phyloP scores from a whole-genome alignment of 2,888 invertebrate genomes.

The Malacosoma neustria region DNA sequence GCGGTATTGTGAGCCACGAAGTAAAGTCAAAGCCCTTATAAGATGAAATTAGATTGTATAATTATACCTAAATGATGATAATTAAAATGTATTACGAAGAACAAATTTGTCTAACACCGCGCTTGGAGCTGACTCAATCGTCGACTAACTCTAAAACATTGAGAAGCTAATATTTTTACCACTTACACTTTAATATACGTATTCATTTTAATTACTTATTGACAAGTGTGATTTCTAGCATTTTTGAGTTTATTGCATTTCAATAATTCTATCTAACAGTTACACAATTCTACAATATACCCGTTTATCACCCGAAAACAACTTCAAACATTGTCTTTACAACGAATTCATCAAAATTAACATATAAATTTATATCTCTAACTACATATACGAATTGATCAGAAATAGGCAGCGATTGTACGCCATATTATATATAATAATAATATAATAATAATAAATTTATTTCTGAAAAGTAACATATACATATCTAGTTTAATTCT shows the following conservation, averaged over 20 bases:
- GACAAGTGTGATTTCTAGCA: slow-evolving; percentile 49
- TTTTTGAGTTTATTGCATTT: slow-evolving; percentile 43
- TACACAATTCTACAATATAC: slow-evolving; percentile 50
- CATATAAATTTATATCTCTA: too few relatives aligned
- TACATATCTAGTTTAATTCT: too few relatives aligned
- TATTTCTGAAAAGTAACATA: too few relatives aligned
- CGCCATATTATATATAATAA: too few relatives aligned
- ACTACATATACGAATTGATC: too few relatives aligned
- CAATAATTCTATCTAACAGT: slow-evolving; percentile 57
- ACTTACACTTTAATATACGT: slow-evolving; percentile 31
- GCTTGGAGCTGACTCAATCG: slow-evolving; percentile 67
- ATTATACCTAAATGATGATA: too few relatives aligned
- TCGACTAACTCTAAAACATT: slow-evolving; percentile 75
- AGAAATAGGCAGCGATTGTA: too few relatives aligned
- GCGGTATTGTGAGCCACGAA: too few relatives aligned
- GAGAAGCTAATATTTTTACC: slow-evolving; percentile 56
- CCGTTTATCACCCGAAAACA: slow-evolving; percentile 66
- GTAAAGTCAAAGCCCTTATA: too few relatives aligned
- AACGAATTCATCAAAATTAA: background rate
- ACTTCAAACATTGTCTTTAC: slow-evolving; percentile 6
- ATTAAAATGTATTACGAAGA: slow-evolving; percentile 13
- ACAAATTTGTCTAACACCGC: slow-evolving; percentile 66
- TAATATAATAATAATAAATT: too few relatives aligned
- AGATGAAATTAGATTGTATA: too few relatives aligned
- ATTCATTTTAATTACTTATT: slow-evolving; percentile 45